These are phyloP conservation scores for Chaetops frenatus DNA, from an alignment of 2,113 vertebrate genomes.

Conservation along the genomic window DNA sequence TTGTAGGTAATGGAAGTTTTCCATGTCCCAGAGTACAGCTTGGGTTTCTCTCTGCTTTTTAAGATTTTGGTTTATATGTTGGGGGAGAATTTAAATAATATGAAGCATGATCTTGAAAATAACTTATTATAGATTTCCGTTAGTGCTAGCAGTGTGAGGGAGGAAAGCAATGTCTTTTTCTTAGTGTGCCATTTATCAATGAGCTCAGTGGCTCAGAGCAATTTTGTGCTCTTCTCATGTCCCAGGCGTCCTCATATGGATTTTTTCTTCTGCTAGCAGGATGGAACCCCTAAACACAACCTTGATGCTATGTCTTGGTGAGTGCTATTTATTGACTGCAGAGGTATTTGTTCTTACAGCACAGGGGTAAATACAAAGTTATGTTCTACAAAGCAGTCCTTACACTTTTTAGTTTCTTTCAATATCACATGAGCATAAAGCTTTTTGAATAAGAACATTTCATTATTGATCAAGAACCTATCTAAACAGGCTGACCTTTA, in stretches of 20 bases:
- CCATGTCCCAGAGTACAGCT: not conserved
- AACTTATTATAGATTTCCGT: not conserved
- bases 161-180: constrained; percentile 29
- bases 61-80: not conserved
- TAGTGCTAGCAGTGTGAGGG: not conserved
- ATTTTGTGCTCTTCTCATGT: constrained; percentile 60
- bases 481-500: not conserved
- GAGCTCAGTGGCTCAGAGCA: constrained; percentile 58
- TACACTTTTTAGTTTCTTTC: not conserved
- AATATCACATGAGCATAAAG: not conserved
- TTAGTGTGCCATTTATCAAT: constrained; percentile 57
- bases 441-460: not conserved
- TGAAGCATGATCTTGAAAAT: not conserved
- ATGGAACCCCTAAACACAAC: constrained; percentile 22
- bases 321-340: constrained; percentile 22
- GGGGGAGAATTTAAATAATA: constrained; percentile 34
- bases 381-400: not conserved
- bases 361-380: not conserved
- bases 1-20: not conserved
- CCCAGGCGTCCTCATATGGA: constrained; percentile 27
- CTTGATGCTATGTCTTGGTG: constrained; percentile 31
- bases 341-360: constrained; percentile 20
- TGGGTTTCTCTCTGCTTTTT: not conserved
- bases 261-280: constrained; percentile 51
- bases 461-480: not conserved